Conservation (phyloP, 1,140 invertebrate species). For the Drosophila melanica region DNA sequence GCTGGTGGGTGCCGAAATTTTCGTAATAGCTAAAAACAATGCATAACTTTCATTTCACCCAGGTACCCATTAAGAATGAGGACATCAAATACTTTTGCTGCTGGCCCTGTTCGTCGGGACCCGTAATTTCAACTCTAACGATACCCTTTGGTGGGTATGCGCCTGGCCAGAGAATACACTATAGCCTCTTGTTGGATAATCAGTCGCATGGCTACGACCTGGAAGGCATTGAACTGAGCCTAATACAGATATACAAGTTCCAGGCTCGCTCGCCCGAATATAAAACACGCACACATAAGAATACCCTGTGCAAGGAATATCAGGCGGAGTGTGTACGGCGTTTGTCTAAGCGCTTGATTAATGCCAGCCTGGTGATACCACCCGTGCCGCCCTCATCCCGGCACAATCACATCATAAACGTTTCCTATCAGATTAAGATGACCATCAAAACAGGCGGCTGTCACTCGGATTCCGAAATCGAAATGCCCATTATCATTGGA, state of each 20-base stretch:
- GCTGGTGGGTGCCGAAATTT: constrained; percentile 44
- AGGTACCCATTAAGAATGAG: constrained; percentile 63
- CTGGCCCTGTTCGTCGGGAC: constrained; percentile 74
- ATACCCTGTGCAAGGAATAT: constrained; percentile 27
- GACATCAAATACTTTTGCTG: constrained; percentile 68
- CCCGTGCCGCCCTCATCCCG: constrained; percentile 83
- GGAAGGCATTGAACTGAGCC: constrained; percentile 34
- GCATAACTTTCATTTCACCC: neutral
- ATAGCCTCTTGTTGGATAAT: constrained; percentile 60
- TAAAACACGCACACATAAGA: constrained; percentile 37
- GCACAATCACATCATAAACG: constrained; percentile 48
- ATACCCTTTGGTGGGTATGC: constrained; percentile 76
- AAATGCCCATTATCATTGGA: constrained; percentile 67
- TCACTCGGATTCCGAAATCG: constrained; percentile 49
- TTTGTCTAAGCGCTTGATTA: constrained; percentile 59
- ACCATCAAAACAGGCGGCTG: constrained; percentile 58
- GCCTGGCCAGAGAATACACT: constrained; percentile 69
- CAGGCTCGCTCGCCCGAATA: constrained; percentile 40
- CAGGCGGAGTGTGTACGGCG: constrained; percentile 53
- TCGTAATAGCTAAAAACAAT: neutral
- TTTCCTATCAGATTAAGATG: constrained; percentile 53
- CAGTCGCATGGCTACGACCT: constrained; percentile 64
- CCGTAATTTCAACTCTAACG: constrained; percentile 55
- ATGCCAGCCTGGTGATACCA: constrained; percentile 59
- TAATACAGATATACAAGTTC: constrained; percentile 58